Evolutionary conservation across 2,888 invertebrate species (phyloP), one percentile per base, ranked within the genome.

Genomic region (Diaperis boleti): DNA sequence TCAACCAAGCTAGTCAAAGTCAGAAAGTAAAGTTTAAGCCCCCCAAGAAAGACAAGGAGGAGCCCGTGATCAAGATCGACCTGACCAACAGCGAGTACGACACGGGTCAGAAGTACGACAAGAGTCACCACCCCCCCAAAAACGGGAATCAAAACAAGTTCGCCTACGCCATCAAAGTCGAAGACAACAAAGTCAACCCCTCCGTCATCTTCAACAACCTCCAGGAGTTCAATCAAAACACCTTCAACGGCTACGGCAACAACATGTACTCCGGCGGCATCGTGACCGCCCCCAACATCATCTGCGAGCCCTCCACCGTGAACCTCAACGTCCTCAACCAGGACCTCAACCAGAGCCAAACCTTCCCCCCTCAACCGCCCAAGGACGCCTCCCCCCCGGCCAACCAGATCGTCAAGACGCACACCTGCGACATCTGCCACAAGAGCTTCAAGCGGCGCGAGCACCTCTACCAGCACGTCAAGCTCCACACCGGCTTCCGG

Each of bases 391-490:
- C 33, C 17, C 49, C 20, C 11, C 45, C 26, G 14, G 29, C 10
- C 10, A 29, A 39, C 26, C 55, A 55, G 31, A 18, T 29, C 2
- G 57, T 49, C 15, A 73, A 76, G 64, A 65, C 66, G 2, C 79
- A 79, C 64, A 65, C 72, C 2, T 89, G 89, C 71, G 85, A 86
- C 31, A 81, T 86, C 10, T 90, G 89, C 74, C 83, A 83, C 3
- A 87, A 88, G 67, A 84, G 84, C 0, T 90, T 90, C 72, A 89
- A 89, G 73, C 83, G 89, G 67, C 87, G 88, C 74, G 90, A 89
- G 72, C 89, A 89, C 73, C 80, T 90, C 0, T 87, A 87, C 61
- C 90, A 89, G 67, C 89, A 89, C 71, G 82, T 87, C 1, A 89
- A 89, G 73, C 77, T 89, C 1, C 89, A 89, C 70, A 86, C 87